Evolutionary conservation across 2,888 invertebrate species (phyloP).

Genomic region (Tortricodes alternella): DNA sequence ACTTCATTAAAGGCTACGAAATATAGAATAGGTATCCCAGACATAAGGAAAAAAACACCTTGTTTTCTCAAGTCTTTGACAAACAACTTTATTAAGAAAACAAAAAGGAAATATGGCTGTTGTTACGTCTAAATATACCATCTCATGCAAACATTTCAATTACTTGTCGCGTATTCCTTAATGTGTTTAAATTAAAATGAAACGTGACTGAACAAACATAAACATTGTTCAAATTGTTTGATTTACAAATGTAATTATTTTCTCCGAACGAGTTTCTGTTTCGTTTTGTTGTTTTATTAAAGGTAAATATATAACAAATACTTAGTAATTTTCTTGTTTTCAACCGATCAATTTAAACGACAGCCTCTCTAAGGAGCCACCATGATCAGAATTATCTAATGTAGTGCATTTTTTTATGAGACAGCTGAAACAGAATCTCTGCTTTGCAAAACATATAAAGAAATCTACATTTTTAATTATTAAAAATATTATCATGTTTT

Average conservation of each 20-base stretch:
- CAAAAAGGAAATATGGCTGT: conserved; percentile 12
- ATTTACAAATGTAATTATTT: conserved; percentile 17
- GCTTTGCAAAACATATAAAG: no score
- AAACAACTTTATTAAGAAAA: conserved; percentile 18
- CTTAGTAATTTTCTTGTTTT: no score
- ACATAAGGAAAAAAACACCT: no score
- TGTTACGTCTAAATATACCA: conserved; percentile 16
- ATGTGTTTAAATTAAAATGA: conserved; percentile 26
- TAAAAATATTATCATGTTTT: no score
- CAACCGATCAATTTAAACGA: no score
- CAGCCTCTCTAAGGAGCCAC: no score
- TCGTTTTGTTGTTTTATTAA: neutral
- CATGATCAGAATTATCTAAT: no score
- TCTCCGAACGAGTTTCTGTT: neutral
- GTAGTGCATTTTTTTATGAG: no score
- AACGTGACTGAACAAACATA: conserved; percentile 17
- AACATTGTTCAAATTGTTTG: conserved; percentile 19
- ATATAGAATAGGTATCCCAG: no score
- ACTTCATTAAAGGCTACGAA: no score
- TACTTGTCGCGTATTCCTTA: conserved; percentile 15
- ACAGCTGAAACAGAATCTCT: no score
- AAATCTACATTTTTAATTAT: no score
- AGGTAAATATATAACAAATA: neutral
- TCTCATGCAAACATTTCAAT: conserved; percentile 14
- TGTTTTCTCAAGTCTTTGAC: neutral